Conservation (phyloP, 2,888 invertebrate genomes). For the Cheilosia scutellata region DNA sequence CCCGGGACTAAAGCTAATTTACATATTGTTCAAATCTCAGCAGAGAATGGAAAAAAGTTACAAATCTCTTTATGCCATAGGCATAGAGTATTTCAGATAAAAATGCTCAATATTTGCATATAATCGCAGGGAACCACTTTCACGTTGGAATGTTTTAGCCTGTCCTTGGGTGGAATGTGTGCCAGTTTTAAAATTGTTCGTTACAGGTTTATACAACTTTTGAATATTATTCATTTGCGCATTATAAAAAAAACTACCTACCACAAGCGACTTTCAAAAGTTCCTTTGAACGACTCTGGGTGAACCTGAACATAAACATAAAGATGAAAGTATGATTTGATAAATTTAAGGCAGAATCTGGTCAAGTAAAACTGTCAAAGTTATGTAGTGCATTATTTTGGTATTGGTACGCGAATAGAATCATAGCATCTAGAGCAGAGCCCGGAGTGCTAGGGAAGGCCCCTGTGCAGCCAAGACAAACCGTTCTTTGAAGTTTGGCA, state of each 20-base stretch:
- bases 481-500: too few relatives aligned
- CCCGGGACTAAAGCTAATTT: constrained; percentile 41
- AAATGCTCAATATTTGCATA: constrained; percentile 61
- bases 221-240: constrained; percentile 52
- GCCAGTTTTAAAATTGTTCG: not conserved
- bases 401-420: too few relatives aligned
- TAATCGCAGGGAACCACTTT: constrained; percentile 24
- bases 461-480: too few relatives aligned
- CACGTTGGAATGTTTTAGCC: constrained; percentile 22
- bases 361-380: too few relatives aligned
- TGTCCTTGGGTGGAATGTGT: constrained; percentile 8
- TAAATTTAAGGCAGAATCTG: too few relatives aligned
- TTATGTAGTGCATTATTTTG: too few relatives aligned
- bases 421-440: too few relatives aligned
- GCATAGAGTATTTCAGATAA: constrained; percentile 42
- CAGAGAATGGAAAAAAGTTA: constrained; percentile 24
- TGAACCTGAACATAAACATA: too few relatives aligned
- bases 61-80: constrained; percentile 26
- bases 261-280: too few relatives aligned
- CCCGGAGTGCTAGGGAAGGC: too few relatives aligned
- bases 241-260: not conserved
- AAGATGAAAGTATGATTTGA: too few relatives aligned
- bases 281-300: not conserved
- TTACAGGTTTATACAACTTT: not conserved
- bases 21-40: constrained; percentile 62